These are phyloP conservation scores for Anthoscopus minutus DNA, from an alignment of 2,113 vertebrate species.

Conservation along the genomic window DNA sequence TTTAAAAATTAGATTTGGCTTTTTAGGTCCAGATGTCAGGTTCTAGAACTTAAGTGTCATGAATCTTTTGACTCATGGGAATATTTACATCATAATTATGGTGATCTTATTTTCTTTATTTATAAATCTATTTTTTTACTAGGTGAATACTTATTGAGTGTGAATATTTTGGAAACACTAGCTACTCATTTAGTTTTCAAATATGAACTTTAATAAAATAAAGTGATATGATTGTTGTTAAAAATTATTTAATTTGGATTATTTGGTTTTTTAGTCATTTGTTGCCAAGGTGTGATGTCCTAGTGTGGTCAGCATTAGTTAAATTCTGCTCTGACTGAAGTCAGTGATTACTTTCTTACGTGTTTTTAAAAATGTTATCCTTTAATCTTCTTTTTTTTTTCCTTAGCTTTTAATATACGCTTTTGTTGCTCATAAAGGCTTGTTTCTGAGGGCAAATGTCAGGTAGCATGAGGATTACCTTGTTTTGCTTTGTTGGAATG, in stretches of 20 bases:
- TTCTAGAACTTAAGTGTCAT: not conserved
- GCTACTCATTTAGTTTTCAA: not conserved
- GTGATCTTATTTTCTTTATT: not conserved
- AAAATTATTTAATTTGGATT: not conserved
- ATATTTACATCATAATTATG: not conserved
- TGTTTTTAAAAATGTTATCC: not conserved
- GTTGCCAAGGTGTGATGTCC: not conserved
- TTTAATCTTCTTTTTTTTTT: not conserved
- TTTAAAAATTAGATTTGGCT: not conserved
- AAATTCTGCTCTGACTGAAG: not conserved
- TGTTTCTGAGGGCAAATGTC: conserved; percentile 23
- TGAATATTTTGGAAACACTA: not conserved
- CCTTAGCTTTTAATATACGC: not conserved
- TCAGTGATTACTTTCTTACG: not conserved
- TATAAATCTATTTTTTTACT: not conserved
- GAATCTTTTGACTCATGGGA: not conserved
- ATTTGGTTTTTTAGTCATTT: not conserved
- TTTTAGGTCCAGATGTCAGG: not conserved
- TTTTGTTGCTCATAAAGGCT: not conserved
- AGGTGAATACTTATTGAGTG: not conserved
- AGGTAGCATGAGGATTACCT: conserved; percentile 1
- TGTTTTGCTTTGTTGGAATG: conserved; percentile 37
- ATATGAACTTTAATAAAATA: not conserved
- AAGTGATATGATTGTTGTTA: not conserved
- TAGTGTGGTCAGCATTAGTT: not conserved